Percentiles rank a stretch among this genome's conserved stretches.
Evolutionary conservation across 2,113 vertebrate species (phyloP).

Genomic region (Marmota flaviventris): DNA sequence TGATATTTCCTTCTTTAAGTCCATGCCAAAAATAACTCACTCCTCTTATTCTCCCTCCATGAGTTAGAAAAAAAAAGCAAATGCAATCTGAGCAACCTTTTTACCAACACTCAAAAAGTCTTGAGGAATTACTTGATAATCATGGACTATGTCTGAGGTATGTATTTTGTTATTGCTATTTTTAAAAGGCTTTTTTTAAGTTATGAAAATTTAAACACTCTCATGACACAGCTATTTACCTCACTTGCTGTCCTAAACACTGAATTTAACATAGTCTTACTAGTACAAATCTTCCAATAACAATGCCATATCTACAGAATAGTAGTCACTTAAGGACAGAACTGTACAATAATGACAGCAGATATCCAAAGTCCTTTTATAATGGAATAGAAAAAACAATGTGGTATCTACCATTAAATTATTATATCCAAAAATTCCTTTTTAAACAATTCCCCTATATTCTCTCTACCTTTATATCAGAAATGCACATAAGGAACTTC

Average conservation of each 20-base stretch:
- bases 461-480: background rate
- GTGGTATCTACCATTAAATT: slow-evolving; percentile 16
- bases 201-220: slow-evolving; percentile 48
- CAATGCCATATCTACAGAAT: slow-evolving; percentile 7
- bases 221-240: slow-evolving; percentile 42
- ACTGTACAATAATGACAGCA: slow-evolving; percentile 24
- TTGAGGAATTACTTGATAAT: slow-evolving; percentile 65
- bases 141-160: background rate
- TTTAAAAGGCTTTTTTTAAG: slow-evolving; percentile 67
- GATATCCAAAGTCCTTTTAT: slow-evolving; percentile 27
- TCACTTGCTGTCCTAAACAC: slow-evolving; percentile 25
- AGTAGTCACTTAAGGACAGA: slow-evolving; percentile 44
- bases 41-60: slow-evolving; percentile 44
- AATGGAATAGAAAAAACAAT: background rate
- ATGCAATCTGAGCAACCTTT: slow-evolving; percentile 49
- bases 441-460: background rate
- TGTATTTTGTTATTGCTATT: slow-evolving; percentile 54
- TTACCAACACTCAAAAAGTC: slow-evolving; percentile 49
- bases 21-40: slow-evolving; percentile 64
- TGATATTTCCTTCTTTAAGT: slow-evolving; percentile 67
- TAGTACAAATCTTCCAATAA: slow-evolving; percentile 38
- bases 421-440: slow-evolving; percentile 40
- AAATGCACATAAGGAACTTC: slow-evolving; percentile 39
- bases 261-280: slow-evolving; percentile 43
- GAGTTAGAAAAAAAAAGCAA: slow-evolving; percentile 38